These are phyloP conservation scores for Coecobrya sp. DNA, from an alignment of 2,888 invertebrate species.

Conservation along the genomic window DNA sequence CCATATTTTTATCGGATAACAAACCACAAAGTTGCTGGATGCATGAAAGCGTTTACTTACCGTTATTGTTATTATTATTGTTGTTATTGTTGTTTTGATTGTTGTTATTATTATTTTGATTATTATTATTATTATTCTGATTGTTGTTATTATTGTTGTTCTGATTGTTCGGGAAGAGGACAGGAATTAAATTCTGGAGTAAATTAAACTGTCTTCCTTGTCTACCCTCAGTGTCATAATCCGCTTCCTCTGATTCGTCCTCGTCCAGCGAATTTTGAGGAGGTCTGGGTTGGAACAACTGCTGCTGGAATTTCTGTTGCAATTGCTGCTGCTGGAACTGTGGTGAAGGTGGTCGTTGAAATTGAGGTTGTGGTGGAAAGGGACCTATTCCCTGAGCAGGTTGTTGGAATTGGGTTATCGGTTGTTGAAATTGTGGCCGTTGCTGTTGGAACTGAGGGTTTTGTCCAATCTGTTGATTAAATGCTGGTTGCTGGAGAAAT, in stretches of 20 bases:
- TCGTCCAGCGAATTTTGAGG: no score
- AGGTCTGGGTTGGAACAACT: constrained; percentile 27
- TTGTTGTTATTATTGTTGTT: constrained; percentile 41
- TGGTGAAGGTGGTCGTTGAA: constrained; percentile 5
- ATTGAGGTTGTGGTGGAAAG: constrained; percentile 19
- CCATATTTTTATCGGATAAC: background rate
- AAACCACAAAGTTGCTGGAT: background rate
- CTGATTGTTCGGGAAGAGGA: constrained; percentile 10
- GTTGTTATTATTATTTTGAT: background rate
- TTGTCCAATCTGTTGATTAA: constrained; percentile 23
- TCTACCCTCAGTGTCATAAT: constrained; percentile 43
- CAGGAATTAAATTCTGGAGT: constrained; percentile 52
- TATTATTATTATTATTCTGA: constrained; percentile 5
- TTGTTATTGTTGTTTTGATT: constrained; percentile 17
- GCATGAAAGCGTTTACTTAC: background rate
- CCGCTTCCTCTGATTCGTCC: constrained; percentile 69
- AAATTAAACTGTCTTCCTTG: constrained; percentile 56
- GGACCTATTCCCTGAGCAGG: no score
- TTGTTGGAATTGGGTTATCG: background rate
- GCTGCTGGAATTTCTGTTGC: constrained; percentile 51
- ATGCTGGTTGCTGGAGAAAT: constrained; percentile 21
- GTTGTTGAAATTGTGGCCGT: background rate
- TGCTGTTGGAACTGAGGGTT: constrained; percentile 40
- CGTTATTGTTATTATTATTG: constrained; percentile 21
- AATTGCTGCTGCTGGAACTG: constrained; percentile 41